Percentiles rank a stretch among this genome's conserved stretches.
phyloP scores from a whole-genome alignment of 2,113 vertebrate species.

The Carassius auratus region DNA sequence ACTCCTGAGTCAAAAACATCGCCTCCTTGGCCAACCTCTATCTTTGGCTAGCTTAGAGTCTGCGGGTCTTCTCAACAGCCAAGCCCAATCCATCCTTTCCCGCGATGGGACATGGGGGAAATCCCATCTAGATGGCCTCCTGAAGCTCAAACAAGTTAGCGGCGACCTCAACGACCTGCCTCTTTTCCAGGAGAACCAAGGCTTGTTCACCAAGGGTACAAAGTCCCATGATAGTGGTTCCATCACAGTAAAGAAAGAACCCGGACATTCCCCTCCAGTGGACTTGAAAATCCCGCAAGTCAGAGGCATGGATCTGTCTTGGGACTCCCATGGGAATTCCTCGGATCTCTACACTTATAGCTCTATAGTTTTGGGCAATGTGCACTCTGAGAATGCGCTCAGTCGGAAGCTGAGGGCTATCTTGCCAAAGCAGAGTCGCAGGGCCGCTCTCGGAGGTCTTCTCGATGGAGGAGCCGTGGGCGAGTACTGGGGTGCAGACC shows the following conservation, averaged over 20 bases:
- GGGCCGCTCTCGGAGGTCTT: slow-evolving; percentile 81
- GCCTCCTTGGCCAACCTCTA: slow-evolving; percentile 79
- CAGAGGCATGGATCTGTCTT: slow-evolving; percentile 97
- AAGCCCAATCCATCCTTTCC: slow-evolving; percentile 88
- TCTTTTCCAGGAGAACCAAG: slow-evolving; percentile 90
- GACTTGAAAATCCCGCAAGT: slow-evolving; percentile 99
- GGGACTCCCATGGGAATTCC: slow-evolving; percentile 86
- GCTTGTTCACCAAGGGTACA: slow-evolving; percentile 89
- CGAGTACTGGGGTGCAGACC: slow-evolving; percentile 94
- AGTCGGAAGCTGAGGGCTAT: slow-evolving; percentile 98
- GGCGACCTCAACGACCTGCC: slow-evolving; percentile 95
- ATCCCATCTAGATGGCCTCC: slow-evolving; percentile 91
- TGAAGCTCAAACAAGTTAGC: slow-evolving; percentile 91
- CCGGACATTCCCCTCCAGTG: slow-evolving; percentile 92
- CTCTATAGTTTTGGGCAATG: slow-evolving; percentile 86
- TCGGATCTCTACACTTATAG: slow-evolving; percentile 91
- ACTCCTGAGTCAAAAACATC: slow-evolving; percentile 92
- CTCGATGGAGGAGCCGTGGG: slow-evolving; percentile 83
- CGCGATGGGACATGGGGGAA: slow-evolving; percentile 92
- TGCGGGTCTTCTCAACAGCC: slow-evolving; percentile 87
- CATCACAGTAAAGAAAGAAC: slow-evolving; percentile 90
- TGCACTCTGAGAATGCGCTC: slow-evolving; percentile 89
- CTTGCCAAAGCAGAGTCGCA: slow-evolving; percentile 96
- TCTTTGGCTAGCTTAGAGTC: slow-evolving; percentile 89
- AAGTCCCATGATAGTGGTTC: slow-evolving; percentile 68